Base-by-base conservation (phyloP, 2,797 vertebrate species). In the Labroides dimidiatus region DNA sequence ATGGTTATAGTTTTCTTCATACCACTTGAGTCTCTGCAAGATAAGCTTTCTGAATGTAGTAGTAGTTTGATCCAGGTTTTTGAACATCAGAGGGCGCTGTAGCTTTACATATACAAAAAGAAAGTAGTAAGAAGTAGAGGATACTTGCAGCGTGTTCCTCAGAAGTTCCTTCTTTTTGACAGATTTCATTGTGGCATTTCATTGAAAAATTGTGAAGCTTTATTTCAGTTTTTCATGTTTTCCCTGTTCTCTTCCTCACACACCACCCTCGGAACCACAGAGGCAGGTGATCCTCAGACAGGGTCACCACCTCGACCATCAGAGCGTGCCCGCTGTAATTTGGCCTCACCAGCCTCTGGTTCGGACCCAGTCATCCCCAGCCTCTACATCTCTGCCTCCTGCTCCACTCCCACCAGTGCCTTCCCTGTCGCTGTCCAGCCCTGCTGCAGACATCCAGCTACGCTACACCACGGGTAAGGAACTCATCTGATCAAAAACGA, bases 401-500 rank as follows among this genome's bases (percentile, higher is more conserved):
- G 36, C 95, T 0, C 93, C 94, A 16, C 94, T 84, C 63, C 36
- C 93, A 1, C 83, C 92, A 0, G 50, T 89, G 83, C 84, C 81
- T 4, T 80, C 87, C 14, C 27, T 87, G 68, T 84, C 90, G 13
- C 68, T 87, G 59, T 79, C 87, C 71, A 87, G 65, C 89, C 33
- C 91, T 88, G 71, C 70, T 84, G 0, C 92, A 61, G 95, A 96
- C 51, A 76, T 82, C 67, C 92, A 95, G 78, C 82, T 94, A 0
- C 94, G 92, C 64, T 97, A 95, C 87, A 96, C 95, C 55, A 98
- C 97, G 86, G 97, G 97, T 98, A 68, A 71, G 64, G 10, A 12
- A 48, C 7, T 54, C 17, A 6, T 36, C 48, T 51, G 0, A 50
- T 56, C 12, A 39, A 3, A 60, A 49, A 54, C 11, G 1, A 44